Evolutionary conservation across 2,113 vertebrate genomes (phyloP).

Genomic region (Rhegmatorhina hoffmannsi): DNA sequence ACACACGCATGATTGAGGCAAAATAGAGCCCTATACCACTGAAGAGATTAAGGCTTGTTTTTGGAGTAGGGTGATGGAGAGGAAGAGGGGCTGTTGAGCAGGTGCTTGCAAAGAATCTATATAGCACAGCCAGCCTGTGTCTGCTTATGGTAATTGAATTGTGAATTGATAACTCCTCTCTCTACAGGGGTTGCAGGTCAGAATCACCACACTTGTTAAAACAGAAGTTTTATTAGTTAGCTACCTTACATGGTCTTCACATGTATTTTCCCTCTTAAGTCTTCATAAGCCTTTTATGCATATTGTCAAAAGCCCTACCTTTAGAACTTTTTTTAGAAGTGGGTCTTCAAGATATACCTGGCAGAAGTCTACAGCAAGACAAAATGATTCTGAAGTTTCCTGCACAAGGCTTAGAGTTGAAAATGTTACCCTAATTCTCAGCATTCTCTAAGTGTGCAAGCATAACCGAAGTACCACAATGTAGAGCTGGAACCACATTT

Average conservation of each 20-base stretch:
- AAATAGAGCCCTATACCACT: not conserved
- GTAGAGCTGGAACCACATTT: not conserved
- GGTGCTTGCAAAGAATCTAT: not conserved
- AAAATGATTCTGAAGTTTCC: not conserved
- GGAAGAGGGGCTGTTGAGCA: not conserved
- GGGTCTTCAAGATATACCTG: not conserved
- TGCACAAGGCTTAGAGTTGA: not conserved
- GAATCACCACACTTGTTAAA: not conserved
- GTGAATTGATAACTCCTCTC: not conserved
- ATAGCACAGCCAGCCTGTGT: not conserved
- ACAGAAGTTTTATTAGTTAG: not conserved
- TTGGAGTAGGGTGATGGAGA: too few species aligned
- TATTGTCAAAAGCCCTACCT: not conserved
- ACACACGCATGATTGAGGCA: not conserved
- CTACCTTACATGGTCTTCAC: not conserved
- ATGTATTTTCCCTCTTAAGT: not conserved
- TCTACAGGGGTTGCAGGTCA: not conserved
- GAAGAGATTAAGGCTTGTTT: not conserved
- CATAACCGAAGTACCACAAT: not conserved
- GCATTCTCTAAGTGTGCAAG: not conserved
- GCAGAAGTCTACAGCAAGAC: not conserved
- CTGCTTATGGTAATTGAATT: not conserved
- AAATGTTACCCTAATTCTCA: not conserved
- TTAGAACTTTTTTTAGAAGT: not conserved
- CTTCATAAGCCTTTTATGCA: not conserved